Evolutionary conservation across 2,888 invertebrate genomes (phyloP), one percentile per base, ranked within the genome.

Genomic region (Leptogaster cylindrica): DNA sequence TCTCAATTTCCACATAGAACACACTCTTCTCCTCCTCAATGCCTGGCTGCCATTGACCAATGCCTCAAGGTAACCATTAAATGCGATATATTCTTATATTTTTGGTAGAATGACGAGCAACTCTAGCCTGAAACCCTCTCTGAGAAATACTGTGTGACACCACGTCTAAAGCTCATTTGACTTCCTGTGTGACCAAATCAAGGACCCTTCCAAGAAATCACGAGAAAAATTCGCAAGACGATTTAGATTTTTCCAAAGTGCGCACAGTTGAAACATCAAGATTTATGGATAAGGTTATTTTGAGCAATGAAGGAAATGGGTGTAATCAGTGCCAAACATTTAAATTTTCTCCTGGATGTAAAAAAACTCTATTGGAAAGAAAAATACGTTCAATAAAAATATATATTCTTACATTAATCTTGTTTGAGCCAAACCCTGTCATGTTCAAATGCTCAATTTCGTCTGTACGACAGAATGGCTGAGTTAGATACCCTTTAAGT

Each of bases 331-430:
- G 23, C 31, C 33, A 14, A n/a, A n/a, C n/a, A 20, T 39, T 55
- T 20, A 55, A 55, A 55, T 36, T 55, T 55, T 52, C 39, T 55
- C 55, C 23, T 55, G 55, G 55, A 23, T 55, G 36, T 36, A 55
- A 10, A n/a, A n/a, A n/a, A 36, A n/a, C 39, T 55, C 55, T 55
- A 36, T n/a, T n/a, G 66, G 50, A 58, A 67, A 63, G 39, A 52
- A 65, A 65, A 36, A 65, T 36, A 65, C 67, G 69, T 61, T 66
- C 65, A 69, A 69, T 67, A 69, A 69, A 69, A 69, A 55, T 66
- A 64, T 64, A 61, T 65, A n/a, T 69, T 55, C 69, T 69, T 69
- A 69, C 69, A 69, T 69, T 67, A 69, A 65, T 27, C 66, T 66
- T 69, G 64, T 50, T 63, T 64, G 64, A 66, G 36, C 67, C 66